These are phyloP conservation scores for Nylanderia fulva DNA, from an alignment of 1,140 invertebrate genomes.

Conservation along the genomic window DNA sequence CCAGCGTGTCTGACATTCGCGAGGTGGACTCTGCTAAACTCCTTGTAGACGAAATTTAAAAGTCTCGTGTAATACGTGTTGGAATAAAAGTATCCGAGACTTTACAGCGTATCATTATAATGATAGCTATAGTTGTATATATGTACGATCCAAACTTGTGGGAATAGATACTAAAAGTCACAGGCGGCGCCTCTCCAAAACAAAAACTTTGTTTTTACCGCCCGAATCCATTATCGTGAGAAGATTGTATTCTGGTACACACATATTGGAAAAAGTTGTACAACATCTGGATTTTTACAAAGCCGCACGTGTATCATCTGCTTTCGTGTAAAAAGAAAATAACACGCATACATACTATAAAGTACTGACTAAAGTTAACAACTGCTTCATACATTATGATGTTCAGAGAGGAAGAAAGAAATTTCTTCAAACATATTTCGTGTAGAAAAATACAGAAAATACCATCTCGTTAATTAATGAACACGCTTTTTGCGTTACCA, in stretches of 20 bases:
- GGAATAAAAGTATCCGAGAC: not conserved
- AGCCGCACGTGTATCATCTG: not conserved
- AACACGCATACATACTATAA: not conserved
- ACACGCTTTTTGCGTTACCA: not conserved
- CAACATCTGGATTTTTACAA: not conserved
- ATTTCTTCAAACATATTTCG: not conserved
- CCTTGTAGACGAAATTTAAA: not conserved
- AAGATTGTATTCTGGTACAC: not conserved
- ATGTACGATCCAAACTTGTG: conserved; percentile 11
- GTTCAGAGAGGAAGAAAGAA: too few relatives aligned
- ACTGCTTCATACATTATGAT: too few relatives aligned
- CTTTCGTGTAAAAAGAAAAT: not conserved
- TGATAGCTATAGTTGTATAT: not conserved
- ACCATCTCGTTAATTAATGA: not conserved
- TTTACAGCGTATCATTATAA: conserved; percentile 3
- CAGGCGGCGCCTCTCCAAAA: not conserved
- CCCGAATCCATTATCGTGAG: conserved; percentile 14
- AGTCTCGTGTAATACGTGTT: not conserved
- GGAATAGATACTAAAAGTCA: conserved; percentile 35
- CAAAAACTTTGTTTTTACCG: conserved; percentile 19
- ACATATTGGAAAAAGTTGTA: conserved; percentile 30
- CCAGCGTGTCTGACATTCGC: not conserved
- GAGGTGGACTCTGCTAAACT: not conserved
- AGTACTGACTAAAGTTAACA: not conserved
- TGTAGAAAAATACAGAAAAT: not conserved